Evolutionary conservation across 2,113 vertebrate species (phyloP).

Genomic region (Neolamprologus fasciatus): DNA sequence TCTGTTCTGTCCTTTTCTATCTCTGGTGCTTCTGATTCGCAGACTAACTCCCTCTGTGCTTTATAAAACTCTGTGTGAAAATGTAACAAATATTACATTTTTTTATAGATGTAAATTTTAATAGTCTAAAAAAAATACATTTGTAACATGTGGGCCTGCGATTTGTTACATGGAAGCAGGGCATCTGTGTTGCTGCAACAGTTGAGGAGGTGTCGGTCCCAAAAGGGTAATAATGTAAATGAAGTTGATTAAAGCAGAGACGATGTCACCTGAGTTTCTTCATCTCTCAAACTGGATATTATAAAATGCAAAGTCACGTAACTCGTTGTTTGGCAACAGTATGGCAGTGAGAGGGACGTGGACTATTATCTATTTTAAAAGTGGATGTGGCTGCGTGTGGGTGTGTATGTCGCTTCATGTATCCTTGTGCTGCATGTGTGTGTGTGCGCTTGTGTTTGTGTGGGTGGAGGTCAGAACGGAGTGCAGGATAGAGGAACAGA

Average conservation of each 20-base stretch:
- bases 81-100: background rate
- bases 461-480: conserved; percentile 40
- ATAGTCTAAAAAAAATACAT: background rate
- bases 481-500: conserved; percentile 75
- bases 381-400: conserved; percentile 3
- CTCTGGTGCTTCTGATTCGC: conserved; percentile 3
- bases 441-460: conserved; percentile 5
- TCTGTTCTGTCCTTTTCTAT: background rate
- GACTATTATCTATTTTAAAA: conserved; percentile 18
- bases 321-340: background rate
- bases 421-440: background rate
- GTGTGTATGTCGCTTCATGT: background rate
- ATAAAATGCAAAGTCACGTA: background rate
- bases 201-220: conserved; percentile 5
- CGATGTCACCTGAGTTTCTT: background rate
- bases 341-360: background rate
- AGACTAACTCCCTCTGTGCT: background rate
- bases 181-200: background rate
- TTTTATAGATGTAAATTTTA: background rate
- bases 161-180: background rate
- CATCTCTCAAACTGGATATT: background rate
- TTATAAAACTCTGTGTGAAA: background rate
- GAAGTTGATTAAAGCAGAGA: conserved; percentile 11
- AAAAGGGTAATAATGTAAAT: conserved; percentile 28
- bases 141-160: background rate